These are phyloP conservation scores for Denticeps clupeoides DNA, from an alignment of 2,797 vertebrate species.

Conservation along the genomic window DNA sequence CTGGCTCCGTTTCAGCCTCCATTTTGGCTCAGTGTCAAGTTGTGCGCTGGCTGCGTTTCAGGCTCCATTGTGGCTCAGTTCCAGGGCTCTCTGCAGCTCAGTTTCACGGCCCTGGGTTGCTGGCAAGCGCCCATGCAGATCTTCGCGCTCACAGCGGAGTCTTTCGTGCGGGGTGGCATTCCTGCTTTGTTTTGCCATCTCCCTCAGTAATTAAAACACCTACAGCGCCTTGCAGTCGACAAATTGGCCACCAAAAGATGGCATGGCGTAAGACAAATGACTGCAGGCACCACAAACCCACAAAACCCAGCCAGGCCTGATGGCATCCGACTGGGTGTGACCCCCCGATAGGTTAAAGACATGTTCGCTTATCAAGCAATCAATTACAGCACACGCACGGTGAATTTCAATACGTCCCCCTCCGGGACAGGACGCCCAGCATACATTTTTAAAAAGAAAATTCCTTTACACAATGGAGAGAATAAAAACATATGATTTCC, in stretches of 20 bases:
- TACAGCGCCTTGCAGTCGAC: constrained; percentile 60
- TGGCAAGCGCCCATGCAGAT: constrained; percentile 49
- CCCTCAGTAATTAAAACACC: constrained; percentile 67
- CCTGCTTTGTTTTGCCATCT: constrained; percentile 64
- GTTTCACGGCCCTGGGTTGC: constrained; percentile 62
- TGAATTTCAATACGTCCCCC: constrained; percentile 49
- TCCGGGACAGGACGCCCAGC: not conserved
- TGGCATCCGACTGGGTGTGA: constrained; percentile 64
- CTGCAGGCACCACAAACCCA: constrained; percentile 57
- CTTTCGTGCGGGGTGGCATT: constrained; percentile 66
- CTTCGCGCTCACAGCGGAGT: constrained; percentile 31
- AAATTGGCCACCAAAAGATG: constrained; percentile 54
- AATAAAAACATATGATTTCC: no score
- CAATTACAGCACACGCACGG: constrained; percentile 58
- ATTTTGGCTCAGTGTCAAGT: constrained; percentile 52
- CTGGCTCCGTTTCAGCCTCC: constrained; percentile 49
- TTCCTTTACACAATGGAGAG: no score
- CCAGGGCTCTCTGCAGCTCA: constrained; percentile 37
- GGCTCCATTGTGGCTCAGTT: constrained; percentile 53
- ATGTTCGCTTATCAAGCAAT: constrained; percentile 70
- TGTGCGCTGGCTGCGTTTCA: constrained; percentile 28
- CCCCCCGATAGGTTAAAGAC: constrained; percentile 71
- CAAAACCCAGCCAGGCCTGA: constrained; percentile 60
- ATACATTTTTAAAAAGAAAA: no score
- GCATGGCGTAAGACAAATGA: constrained; percentile 59